Percentiles rank a stretch among this genome's conserved stretches.
phyloP scores from a whole-genome alignment of 1,140 invertebrate genomes.

The Lepidostoma basale region DNA sequence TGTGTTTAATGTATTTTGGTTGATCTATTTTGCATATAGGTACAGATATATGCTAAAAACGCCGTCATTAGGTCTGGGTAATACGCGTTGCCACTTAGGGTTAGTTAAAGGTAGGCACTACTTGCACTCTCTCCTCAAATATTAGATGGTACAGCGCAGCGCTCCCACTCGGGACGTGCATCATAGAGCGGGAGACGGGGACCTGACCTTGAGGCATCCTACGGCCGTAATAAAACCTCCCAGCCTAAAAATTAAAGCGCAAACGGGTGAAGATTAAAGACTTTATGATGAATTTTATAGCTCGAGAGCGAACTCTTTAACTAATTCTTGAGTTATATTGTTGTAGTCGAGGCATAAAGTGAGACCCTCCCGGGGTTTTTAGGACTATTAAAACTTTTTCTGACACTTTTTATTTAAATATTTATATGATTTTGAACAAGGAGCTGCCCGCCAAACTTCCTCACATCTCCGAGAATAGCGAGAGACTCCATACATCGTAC shows the following conservation, averaged over 20 bases:
- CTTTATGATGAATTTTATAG: conserved; percentile 32
- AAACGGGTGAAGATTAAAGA: conserved; percentile 34
- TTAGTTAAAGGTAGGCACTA: no score
- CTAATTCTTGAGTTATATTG: conserved; percentile 37
- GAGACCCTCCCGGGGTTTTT: neutral
- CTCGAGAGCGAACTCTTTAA: conserved; percentile 33
- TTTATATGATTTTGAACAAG: conserved; percentile 5
- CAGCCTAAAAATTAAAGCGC: conserved; percentile 29
- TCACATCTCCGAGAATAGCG: no score
- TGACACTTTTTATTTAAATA: conserved; percentile 18
- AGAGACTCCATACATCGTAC: no score
- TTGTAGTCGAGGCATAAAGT: conserved; percentile 22
- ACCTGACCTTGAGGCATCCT: conserved; percentile 5
- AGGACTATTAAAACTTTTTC: conserved; percentile 5
- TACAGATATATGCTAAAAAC: no score
- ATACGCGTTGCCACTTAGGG: no score
- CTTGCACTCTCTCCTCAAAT: no score
- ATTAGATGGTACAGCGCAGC: conserved; percentile 33
- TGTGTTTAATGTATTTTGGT: no score
- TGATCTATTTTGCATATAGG: no score
- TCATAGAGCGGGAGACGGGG: conserved; percentile 31
- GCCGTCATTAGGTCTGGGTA: no score
- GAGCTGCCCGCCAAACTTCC: neutral
- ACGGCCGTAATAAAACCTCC: conserved; percentile 32
- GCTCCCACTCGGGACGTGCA: conserved; percentile 42